Evolutionary conservation across 2,888 invertebrate species (phyloP).

Genomic region (Leptinotarsa tumamoca): DNA sequence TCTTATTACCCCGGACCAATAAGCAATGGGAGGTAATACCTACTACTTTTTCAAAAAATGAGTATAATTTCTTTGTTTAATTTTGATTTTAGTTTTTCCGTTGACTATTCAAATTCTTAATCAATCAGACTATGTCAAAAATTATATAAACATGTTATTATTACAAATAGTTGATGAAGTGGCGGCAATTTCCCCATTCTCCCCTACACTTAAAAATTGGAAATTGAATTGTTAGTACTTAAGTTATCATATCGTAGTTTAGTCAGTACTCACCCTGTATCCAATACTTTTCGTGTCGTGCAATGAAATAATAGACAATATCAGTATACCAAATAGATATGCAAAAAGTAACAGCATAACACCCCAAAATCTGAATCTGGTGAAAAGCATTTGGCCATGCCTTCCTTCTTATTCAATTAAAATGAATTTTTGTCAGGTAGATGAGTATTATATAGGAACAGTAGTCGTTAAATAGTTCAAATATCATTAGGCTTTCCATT

Average conservation of each 20-base stretch:
- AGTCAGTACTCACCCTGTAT: slow-evolving; percentile 43
- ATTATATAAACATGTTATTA: no score
- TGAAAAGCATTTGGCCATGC: slow-evolving; percentile 63
- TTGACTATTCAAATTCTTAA: no score
- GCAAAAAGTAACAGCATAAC: slow-evolving; percentile 64
- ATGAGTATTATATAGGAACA: slow-evolving; percentile 8
- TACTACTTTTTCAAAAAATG: no score
- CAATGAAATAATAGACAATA: slow-evolving; percentile 66
- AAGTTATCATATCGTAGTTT: neutral
- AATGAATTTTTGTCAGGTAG: neutral
- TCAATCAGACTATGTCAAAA: no score
- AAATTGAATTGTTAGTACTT: neutral
- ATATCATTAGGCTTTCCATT: neutral
- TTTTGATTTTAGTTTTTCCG: no score
- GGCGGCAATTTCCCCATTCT: no score
- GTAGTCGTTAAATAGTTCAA: neutral
- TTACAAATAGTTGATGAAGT: no score
- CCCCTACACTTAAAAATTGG: no score
- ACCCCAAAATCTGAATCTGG: slow-evolving; percentile 65
- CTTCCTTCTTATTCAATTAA: slow-evolving; percentile 25
- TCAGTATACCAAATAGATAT: slow-evolving; percentile 65
- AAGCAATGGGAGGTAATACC: no score
- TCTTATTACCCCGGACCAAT: no score
- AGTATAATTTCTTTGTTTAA: no score
- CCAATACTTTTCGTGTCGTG: slow-evolving; percentile 60